Evolutionary conservation across 2,797 vertebrate species (phyloP).

Genomic region (Chrysolophus pictus): DNA sequence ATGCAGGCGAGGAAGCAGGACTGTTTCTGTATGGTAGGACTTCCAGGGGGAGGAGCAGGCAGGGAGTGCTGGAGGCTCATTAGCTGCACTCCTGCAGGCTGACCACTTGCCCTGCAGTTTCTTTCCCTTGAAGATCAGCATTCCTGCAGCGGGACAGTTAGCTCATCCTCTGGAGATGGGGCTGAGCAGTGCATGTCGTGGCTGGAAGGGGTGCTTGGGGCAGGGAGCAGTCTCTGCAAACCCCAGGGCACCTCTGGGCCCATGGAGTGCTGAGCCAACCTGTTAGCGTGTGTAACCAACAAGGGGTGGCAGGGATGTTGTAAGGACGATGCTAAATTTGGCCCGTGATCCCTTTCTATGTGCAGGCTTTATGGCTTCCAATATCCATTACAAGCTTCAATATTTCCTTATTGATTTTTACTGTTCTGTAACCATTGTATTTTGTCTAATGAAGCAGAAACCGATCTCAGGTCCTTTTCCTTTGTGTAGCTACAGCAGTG

Average conservation of each 20-base stretch:
- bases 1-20: slow-evolving; percentile 71
- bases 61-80: slow-evolving; percentile 48
- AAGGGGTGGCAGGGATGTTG: not conserved
- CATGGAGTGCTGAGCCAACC: not conserved
- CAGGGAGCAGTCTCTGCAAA: not conserved
- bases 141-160: not conserved
- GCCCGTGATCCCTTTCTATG: not conserved
- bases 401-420: slow-evolving; percentile 63
- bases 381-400: slow-evolving; percentile 53
- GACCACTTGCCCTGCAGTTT: slow-evolving; percentile 14
- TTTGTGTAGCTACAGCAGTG: slow-evolving; percentile 26
- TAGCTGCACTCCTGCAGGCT: slow-evolving; percentile 19
- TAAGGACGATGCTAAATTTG: not conserved
- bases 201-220: not conserved
- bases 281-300: not conserved
- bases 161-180: not conserved
- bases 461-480: slow-evolving; percentile 34
- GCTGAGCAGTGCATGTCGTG: not conserved
- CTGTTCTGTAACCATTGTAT: slow-evolving; percentile 54
- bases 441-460: slow-evolving; percentile 70
- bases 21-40: slow-evolving; percentile 48
- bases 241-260: too few relatives aligned
- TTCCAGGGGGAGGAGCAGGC: slow-evolving; percentile 46
- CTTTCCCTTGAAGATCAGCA: not conserved
- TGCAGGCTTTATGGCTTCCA: slow-evolving; percentile 37